phyloP scores from a whole-genome alignment of 2,888 invertebrate species.

The Dendrolimus pini region DNA sequence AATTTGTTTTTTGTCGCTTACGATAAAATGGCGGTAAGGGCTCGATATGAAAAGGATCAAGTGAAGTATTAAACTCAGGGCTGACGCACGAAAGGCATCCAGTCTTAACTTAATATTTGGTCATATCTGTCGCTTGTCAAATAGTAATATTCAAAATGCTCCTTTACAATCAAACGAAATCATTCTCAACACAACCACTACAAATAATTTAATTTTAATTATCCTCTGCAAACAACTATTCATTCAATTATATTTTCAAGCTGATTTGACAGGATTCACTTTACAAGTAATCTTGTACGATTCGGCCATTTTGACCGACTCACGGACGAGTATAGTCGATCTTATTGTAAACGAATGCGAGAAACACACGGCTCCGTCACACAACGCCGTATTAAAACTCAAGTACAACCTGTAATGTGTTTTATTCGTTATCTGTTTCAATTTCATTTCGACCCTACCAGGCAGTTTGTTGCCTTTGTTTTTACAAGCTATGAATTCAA shows the following conservation, averaged over 20 bases:
- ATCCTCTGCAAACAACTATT: no score
- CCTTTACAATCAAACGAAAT: no score
- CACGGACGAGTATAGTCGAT: conserved; percentile 59
- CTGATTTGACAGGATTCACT: conserved; percentile 55
- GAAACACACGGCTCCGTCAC: conserved; percentile 54
- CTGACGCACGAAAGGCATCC: no score
- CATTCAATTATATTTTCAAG: background rate
- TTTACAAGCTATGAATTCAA: conserved; percentile 52
- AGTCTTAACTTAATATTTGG: no score
- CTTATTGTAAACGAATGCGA: conserved; percentile 59
- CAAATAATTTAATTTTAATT: no score
- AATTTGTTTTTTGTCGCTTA: no score
- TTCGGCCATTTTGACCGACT: conserved; percentile 64
- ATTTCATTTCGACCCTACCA: conserved; percentile 63
- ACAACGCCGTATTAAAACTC: conserved; percentile 60
- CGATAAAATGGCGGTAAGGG: no score
- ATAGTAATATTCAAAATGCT: no score
- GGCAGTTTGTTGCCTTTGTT: conserved; percentile 54
- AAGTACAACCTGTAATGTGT: conserved; percentile 65
- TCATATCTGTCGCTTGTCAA: no score
- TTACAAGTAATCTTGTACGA: conserved; percentile 69
- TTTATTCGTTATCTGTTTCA: conserved; percentile 55
- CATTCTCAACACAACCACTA: no score
- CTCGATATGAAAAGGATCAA: no score
- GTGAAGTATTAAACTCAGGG: no score